phyloP scores from a whole-genome alignment of 2,113 vertebrate species.

The Dascyllus trimaculatus region DNA sequence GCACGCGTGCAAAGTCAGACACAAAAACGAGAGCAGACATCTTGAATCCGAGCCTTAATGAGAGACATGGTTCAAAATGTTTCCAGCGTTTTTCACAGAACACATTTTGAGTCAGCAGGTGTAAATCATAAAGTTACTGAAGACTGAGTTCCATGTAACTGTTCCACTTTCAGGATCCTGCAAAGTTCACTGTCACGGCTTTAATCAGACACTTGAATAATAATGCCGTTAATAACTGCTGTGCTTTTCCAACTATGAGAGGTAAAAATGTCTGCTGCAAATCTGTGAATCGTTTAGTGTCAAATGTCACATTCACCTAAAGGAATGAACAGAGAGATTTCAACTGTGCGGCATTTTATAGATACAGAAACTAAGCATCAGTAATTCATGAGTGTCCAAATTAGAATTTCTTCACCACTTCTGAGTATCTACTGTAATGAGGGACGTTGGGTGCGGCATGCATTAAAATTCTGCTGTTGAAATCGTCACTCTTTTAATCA shows the following conservation, averaged over 20 bases:
- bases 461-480: background rate
- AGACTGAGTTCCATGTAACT: background rate
- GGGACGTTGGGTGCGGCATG: background rate
- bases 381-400: background rate
- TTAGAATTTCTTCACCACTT: background rate
- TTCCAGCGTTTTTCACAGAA: too few species aligned
- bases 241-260: background rate
- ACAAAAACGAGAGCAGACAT: conserved; percentile 7
- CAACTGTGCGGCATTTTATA: too few species aligned
- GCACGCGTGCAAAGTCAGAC: conserved; percentile 2
- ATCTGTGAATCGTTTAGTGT: background rate
- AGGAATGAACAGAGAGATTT: too few species aligned
- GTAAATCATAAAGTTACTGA: background rate
- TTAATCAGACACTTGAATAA: background rate
- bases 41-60: background rate
- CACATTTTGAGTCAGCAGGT: too few species aligned
- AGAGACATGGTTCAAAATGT: too few species aligned
- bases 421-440: background rate
- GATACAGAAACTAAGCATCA: background rate
- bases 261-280: conserved; percentile 22
- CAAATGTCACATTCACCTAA: too few species aligned
- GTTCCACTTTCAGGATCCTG: conserved; percentile 19
- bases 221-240: conserved; percentile 8
- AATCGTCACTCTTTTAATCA: conserved; percentile 3
- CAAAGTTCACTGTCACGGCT: background rate